These are phyloP conservation scores for Drosophila kuntzei DNA, from an alignment of 2,888 invertebrate species.

Conservation along the genomic window DNA sequence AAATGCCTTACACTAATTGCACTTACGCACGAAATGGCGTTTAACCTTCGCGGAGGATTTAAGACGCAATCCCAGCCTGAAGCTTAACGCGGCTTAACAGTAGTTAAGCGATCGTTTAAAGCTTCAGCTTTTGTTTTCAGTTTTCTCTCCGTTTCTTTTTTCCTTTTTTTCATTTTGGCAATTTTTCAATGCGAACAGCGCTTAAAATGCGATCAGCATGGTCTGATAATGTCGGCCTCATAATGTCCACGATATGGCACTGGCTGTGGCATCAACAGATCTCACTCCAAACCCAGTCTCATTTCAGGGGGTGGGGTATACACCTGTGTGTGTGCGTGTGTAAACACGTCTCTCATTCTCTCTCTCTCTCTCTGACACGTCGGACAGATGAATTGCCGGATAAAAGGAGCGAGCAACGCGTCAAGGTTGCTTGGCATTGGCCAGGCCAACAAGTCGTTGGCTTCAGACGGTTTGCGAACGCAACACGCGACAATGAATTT, in stretches of 20 bases:
- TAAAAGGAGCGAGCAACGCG: slow-evolving; percentile 56
- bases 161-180: slow-evolving; percentile 33
- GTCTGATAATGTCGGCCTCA: slow-evolving; percentile 71
- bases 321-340: slow-evolving; percentile 45
- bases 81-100: slow-evolving; percentile 71
- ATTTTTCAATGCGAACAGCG: slow-evolving; percentile 73
- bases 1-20: slow-evolving; percentile 77
- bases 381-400: slow-evolving; percentile 58
- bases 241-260: slow-evolving; percentile 64
- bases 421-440: slow-evolving; percentile 72
- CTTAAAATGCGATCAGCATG: slow-evolving; percentile 68
- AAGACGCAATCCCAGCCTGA: slow-evolving; percentile 37
- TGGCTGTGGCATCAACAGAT: slow-evolving; percentile 21
- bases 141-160: not conserved
- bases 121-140: slow-evolving; percentile 53
- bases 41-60: slow-evolving; percentile 74
- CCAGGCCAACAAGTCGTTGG: slow-evolving; percentile 62
- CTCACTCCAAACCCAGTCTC: slow-evolving; percentile 17
- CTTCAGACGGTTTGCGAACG: slow-evolving; percentile 32
- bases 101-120: slow-evolving; percentile 81
- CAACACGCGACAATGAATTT: slow-evolving; percentile 83
- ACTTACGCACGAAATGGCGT: slow-evolving; percentile 75
- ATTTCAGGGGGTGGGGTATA: slow-evolving; percentile 19
- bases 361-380: slow-evolving; percentile 2
- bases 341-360: not conserved